Base-by-base conservation (phyloP, 2,888 invertebrate species). In the Acanthococcus lagerstroemiae region DNA sequence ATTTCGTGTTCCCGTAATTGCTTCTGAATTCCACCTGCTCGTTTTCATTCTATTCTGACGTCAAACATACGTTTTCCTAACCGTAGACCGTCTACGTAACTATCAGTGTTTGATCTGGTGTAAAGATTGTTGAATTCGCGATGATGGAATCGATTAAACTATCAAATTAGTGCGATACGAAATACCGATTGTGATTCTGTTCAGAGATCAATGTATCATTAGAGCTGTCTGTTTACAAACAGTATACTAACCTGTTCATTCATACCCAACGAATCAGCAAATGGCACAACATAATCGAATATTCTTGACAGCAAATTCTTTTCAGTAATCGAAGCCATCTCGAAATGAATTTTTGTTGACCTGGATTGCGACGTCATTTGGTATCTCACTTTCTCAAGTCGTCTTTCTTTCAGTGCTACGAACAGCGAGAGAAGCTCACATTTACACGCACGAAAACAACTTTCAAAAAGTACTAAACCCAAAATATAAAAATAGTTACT, bases 251-350 rank as follows among this genome's bases (percentile, higher is more conserved):
- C 75, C 76, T 91, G 90, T 74, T 91, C 91, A 73, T 91, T 91
- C 89, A 90, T 90, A 3, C 91, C 91, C 3, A 90, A 78, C 0
- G 90, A 90, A 74, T 91, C 88, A 0, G 86, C 82, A 73, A 82
- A 84, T 0, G 88, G 87, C 68, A 90, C 78, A 0, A 91, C 81
- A 70, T 82, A 79, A 4, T 83, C 79, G 0, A 83, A 80, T 0
- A 91, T 76, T 55, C 87, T 83, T 65, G 80, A 77, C 9, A 91
- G 75, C 9, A 90, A 77, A 52, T 81, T 79, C 61, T 84, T 78
- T 73, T 91, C 90, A 0, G 86, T 84, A 72, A 87, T 90, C 56
- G 90, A 90, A 4, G 90, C 91, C 87, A 91, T 86, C 76, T 91
- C 91, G 74, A 91, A 91, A 74, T 91, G 90, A 54, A 87, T 80